Base-by-base conservation (phyloP, 2,888 invertebrate species). In the Ptilodon capucinus region DNA sequence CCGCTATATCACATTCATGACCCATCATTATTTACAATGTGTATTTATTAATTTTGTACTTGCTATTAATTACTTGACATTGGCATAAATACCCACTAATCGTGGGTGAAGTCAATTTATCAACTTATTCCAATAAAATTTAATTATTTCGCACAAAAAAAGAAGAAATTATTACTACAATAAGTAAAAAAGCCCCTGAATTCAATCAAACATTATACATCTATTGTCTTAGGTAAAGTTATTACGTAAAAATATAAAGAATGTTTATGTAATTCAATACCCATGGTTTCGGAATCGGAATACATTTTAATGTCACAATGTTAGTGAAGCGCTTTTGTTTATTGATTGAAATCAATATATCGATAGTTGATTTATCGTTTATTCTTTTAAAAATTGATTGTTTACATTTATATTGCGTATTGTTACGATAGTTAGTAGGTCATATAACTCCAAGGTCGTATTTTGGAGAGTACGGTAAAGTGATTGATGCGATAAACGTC, bases 401-500 rank as follows among this genome's bases (percentile, higher is more conserved):
- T 28, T 28, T n/a, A n/a, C 28, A 28, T 7, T 28, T 28, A n/a
- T 28, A n/a, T 28, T 28, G n/a, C 28, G n/a, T n/a, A n/a, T n/a
- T 28, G 28, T 28, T 28, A 28, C 28, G 6, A 32, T 32, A 32
- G 32, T 32, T 32, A 14, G 14, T 14, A 32, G 32, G 14, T 40
- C 34, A 19, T 38, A 23, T 38, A 46, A 46, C 28, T 47, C 40
- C 32, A 44, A 40, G 54, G 51, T 50, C 35, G 40, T 48, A 57
- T 57, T 66, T 53, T 39, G 48, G 21, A 42, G 44, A 46, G 46
- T 48, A 43, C 46, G 30, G 42, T 54, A 48, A 67, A 51, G 52
- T 57, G 57, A 67, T 54, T 30, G 49, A 64, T 56, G 49, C 34
- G 35, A 46, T 53, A 53, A 53, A 42, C 42, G 32, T 36, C 40